Evolutionary conservation across 2,888 invertebrate genomes (phyloP), one percentile per base, ranked within the genome.

Genomic region (Pterostichus madidus): DNA sequence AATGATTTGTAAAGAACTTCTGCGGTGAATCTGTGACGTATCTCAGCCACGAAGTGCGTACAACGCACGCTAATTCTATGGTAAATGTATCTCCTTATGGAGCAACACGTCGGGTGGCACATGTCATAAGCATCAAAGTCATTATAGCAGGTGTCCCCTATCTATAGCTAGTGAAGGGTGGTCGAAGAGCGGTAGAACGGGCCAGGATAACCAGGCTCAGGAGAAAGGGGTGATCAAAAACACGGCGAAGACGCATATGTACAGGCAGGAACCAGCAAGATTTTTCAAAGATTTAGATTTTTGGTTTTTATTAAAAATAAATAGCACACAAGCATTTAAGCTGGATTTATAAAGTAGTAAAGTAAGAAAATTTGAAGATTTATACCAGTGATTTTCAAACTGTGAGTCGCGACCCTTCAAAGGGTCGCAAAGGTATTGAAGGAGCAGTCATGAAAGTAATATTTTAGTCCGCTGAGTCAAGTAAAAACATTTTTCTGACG

Each of bases 111-210:
- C 64, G 59, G 75, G 35, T 81, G 81, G 81, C 81, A 75, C 81
- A 81, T 75, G 75, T 81, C 81, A 81, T 61, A 75, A 75, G 81
- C 81, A 75, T 81, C 75, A 81, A 75, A 75, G 75, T 61, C 61
- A 81, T 81, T 75, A 81, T 75, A 75, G 73, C 81, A 81, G 81
- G 81, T 81, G 81, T 81, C 75, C 81, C 71, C 75, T 61, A 61
- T 75, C 81, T 81, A 81, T 81, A 44, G 24, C 68, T 71, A 44
- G 17, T 17, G 44, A 39, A 39, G 44, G 10, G 6, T 71, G 39
- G 35, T 4, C 64, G 2, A 71, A 68, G 0, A 68, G 24, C 24
- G 24, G 24, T 13, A 10, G 56, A 8, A 10, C 13, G 17, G 56
- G 53, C 68, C 17, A 53, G 56, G 77, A 32, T 35, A 56, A 77